Conservation (phyloP, 2,888 invertebrate species). For the Ophioninae sp. region DNA sequence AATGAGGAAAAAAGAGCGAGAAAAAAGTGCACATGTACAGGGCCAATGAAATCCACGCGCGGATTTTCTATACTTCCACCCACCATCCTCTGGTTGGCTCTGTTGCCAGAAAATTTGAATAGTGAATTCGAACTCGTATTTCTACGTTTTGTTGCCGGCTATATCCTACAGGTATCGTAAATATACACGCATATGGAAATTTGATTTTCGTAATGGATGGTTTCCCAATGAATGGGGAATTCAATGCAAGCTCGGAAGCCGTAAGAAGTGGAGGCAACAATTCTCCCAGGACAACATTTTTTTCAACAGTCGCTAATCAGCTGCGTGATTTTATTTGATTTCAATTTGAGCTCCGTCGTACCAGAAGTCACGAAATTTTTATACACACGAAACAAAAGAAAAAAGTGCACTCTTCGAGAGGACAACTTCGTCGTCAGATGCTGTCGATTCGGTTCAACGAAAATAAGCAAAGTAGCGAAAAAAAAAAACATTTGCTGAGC, state of each 20-base stretch:
- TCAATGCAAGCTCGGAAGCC: not conserved
- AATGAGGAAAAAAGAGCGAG: slow-evolving; percentile 30
- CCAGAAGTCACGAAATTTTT: not conserved
- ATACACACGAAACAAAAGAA: not conserved
- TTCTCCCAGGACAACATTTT: not conserved
- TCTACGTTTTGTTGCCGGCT: slow-evolving; percentile 7
- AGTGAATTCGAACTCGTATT: slow-evolving; percentile 44
- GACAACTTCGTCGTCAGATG: not conserved
- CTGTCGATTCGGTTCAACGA: not conserved
- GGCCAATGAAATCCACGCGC: slow-evolving; percentile 33
- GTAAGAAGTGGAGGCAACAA: not conserved
- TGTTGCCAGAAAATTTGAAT: slow-evolving; percentile 63
- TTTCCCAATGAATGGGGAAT: not conserved
- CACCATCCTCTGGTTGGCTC: slow-evolving; percentile 42
- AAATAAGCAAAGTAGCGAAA: not conserved
- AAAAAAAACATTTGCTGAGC: slow-evolving; percentile 5
- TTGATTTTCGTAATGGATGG: not conserved
- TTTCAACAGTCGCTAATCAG: not conserved
- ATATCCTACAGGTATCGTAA: not conserved
- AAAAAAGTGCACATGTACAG: slow-evolving; percentile 35
- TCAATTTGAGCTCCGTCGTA: not conserved
- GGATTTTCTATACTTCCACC: slow-evolving; percentile 15
- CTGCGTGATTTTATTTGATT: not conserved
- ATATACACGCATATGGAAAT: not conserved
- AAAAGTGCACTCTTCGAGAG: not conserved